phyloP scores from a whole-genome alignment of 2,888 invertebrate genomes.

The Hipparchia semele region DNA sequence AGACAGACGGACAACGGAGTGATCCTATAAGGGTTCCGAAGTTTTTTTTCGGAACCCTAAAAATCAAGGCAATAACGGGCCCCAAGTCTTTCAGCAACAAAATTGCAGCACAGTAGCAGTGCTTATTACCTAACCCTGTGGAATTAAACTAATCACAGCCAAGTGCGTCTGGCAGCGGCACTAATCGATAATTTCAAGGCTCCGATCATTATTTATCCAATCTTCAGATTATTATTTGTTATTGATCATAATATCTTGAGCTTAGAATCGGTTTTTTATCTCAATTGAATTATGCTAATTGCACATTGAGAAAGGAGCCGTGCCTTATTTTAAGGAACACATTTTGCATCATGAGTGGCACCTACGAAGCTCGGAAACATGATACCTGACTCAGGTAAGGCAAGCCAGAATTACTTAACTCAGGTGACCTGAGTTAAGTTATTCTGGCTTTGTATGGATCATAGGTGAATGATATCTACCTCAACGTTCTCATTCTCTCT shows the following conservation, averaged over 20 bases:
- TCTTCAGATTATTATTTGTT: constrained; percentile 18
- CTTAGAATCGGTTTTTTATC: background rate
- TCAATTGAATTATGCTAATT: background rate
- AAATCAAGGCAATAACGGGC: background rate
- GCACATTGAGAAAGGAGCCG: background rate
- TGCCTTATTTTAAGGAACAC: background rate
- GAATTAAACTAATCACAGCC: constrained; percentile 26
- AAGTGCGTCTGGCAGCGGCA: constrained; percentile 29
- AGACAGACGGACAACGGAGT: too few relatives aligned
- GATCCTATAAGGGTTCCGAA: too few relatives aligned
- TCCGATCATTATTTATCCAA: constrained; percentile 25
- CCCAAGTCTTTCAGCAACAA: background rate
- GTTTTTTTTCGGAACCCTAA: too few relatives aligned
- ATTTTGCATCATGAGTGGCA: too few relatives aligned
- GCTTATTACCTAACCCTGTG: constrained; percentile 25
- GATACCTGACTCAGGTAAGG: too few relatives aligned
- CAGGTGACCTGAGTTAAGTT: too few relatives aligned
- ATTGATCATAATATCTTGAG: constrained; percentile 17
- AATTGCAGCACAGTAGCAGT: constrained; percentile 23
- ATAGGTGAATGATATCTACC: too few relatives aligned
- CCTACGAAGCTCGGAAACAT: too few relatives aligned
- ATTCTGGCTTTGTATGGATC: too few relatives aligned
- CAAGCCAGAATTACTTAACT: too few relatives aligned
- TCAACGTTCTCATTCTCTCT: too few relatives aligned
- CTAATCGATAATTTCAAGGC: constrained; percentile 40